phyloP scores from a whole-genome alignment of 2,888 invertebrate species.

The Drosophila lacicola region DNA sequence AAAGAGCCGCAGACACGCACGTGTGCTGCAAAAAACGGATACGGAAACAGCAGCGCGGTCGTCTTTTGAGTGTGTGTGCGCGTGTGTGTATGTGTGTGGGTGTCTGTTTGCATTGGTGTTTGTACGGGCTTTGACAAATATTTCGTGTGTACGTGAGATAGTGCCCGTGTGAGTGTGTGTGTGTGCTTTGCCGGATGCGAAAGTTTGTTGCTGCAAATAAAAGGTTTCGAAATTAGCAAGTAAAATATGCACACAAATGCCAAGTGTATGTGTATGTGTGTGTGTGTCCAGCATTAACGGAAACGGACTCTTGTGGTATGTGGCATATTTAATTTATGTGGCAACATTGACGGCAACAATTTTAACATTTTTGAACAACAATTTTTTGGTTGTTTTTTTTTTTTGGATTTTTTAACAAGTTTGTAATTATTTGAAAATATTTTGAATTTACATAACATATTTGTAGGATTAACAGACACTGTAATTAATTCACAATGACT shows the following conservation, averaged over 20 bases:
- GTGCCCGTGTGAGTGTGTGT: conserved; percentile 29
- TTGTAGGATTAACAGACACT: not conserved
- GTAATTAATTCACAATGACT: not conserved
- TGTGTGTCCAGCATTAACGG: conserved; percentile 45
- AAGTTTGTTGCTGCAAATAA: conserved; percentile 66
- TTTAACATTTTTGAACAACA: not conserved
- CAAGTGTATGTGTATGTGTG: conserved; percentile 17
- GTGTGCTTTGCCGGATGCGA: conserved; percentile 59
- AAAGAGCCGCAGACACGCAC: conserved; percentile 55
- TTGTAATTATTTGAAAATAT: not conserved
- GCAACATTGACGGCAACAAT: conserved; percentile 15
- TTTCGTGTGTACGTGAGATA: conserved; percentile 33
- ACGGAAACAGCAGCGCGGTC: conserved; percentile 61
- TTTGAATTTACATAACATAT: not conserved
- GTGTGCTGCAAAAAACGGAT: conserved; percentile 62
- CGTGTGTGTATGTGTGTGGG: conserved; percentile 10
- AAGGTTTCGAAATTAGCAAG: conserved; percentile 64
- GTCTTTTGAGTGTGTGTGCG: conserved; percentile 25
- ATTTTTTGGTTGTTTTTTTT: no score
- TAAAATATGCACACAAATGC: conserved; percentile 57
- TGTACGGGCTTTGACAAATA: conserved; percentile 64
- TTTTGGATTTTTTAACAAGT: not conserved
- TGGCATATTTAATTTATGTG: conserved; percentile 55
- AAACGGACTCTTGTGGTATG: conserved; percentile 68
- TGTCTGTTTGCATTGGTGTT: conserved; percentile 46